Base-by-base conservation (phyloP, 2,888 invertebrate genomes). In the Sminthurides aquaticus region DNA sequence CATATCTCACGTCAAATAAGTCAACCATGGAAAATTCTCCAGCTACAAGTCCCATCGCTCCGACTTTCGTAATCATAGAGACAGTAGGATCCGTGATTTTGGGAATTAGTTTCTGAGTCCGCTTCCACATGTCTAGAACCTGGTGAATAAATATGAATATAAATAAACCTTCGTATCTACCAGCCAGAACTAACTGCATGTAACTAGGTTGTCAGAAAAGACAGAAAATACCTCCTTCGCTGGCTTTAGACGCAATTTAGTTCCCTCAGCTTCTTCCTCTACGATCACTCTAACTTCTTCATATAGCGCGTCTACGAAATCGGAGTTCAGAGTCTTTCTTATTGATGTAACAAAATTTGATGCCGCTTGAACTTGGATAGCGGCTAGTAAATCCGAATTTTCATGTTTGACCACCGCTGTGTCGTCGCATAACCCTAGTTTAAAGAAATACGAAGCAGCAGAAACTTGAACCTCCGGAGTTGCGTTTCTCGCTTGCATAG, bases 401-500 rank as follows among this genome's bases (percentile, higher is more conserved):
- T 60, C 26, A 20, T 54, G 28, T n/a, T 52, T 52, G 15, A n/a
- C 5, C 1, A 43, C 28, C 18, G 2, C 15, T 8, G 34, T 8
- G 8, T 55, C 60, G 52, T 60, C 28, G 43, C 67, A 64, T 28
- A 67, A 64, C 20, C 64, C 67, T 11, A 34, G 22, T 20, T 34
- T 49, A 26, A 67, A 67, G 29, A 62, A 58, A 34, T 52, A 48
- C 27, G 60, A 63, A 1, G 29, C 20, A 34, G 56, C 57, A 3
- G 43, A 49, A 11, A 64, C n/a, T 22, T 67, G 60, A 1, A 49
- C 2, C n/a, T 57, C 49, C 5, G 34, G 8, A 8, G 57, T 57
- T 2, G 62, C 22, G 29, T 52, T 58, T 28, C 55, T 67, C 25
- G 60, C 22, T 27, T 52, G 54, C 49, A 57, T 11, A 27, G 64